A percentile compares a stretch with the other conserved stretches of the same genome.
Evolutionary conservation across 2,888 invertebrate species (phyloP).

Genomic region (Isotomurus palustris): DNA sequence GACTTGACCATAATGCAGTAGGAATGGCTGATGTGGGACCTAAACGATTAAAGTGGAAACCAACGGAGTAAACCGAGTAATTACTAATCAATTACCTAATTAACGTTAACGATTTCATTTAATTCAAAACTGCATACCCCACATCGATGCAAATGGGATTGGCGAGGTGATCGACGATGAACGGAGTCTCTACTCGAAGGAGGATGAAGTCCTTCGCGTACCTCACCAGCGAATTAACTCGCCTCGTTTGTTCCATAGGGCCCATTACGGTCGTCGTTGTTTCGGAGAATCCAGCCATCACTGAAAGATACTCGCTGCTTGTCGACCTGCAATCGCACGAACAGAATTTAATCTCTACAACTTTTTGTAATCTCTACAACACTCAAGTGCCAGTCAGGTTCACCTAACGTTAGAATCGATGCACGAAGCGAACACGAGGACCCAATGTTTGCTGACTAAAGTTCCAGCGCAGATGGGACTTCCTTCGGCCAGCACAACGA

Average conservation of each 20-base stretch:
- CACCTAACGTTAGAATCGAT: slow-evolving; percentile 9
- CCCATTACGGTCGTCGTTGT: slow-evolving; percentile 1
- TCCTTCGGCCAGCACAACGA: slow-evolving; percentile 16
- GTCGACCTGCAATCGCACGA: slow-evolving; percentile 6
- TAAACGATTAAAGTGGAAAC: too few relatives aligned
- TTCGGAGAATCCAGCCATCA: slow-evolving; percentile 16
- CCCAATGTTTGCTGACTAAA: slow-evolving; percentile 22
- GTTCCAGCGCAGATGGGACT: slow-evolving; percentile 10
- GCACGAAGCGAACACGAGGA: slow-evolving; percentile 4
- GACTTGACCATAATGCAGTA: too few relatives aligned
- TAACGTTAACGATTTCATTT: too few relatives aligned
- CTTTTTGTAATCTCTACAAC: too few relatives aligned
- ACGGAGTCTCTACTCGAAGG: slow-evolving; percentile 17
- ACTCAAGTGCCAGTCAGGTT: neutral
- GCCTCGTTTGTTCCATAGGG: slow-evolving; percentile 25
- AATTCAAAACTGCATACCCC: too few relatives aligned
- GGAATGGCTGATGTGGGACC: too few relatives aligned
- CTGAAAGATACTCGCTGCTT: slow-evolving; percentile 10
- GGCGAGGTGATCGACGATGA: slow-evolving; percentile 21
- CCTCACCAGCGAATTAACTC: slow-evolving; percentile 19
- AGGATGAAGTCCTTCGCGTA: slow-evolving; percentile 1
- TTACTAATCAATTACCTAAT: too few relatives aligned
- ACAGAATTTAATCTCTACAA: neutral
- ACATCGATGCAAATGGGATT: slow-evolving; percentile 19
- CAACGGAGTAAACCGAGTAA: too few relatives aligned